Evolutionary conservation across 2,113 vertebrate species (phyloP).

Genomic region (Phodopus roborovskii): DNA sequence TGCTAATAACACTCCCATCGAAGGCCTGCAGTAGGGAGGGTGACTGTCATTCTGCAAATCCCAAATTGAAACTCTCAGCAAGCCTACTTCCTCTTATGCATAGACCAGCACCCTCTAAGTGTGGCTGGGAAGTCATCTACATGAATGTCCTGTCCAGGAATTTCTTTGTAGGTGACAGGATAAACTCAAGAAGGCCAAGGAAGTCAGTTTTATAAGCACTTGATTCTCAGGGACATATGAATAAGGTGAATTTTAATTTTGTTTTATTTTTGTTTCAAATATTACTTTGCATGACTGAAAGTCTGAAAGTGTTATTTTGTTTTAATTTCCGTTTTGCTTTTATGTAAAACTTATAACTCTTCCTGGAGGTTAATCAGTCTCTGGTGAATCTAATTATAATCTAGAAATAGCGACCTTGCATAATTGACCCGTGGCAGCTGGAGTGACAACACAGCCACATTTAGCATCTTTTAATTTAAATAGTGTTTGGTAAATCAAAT

Average conservation of each 20-base stretch:
- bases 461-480: slow-evolving; percentile 58
- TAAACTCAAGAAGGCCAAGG: background rate
- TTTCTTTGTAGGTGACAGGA: background rate
- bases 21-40: background rate
- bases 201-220: background rate
- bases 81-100: background rate
- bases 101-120: background rate
- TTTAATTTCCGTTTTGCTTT: slow-evolving; percentile 36
- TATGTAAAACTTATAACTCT: slow-evolving; percentile 51
- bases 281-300: slow-evolving; percentile 46
- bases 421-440: slow-evolving; percentile 52
- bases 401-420: slow-evolving; percentile 16
- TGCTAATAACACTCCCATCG: background rate
- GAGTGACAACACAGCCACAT: background rate
- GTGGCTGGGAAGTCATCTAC: background rate
- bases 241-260: slow-evolving; percentile 23
- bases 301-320: background rate
- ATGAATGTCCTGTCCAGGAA: background rate
- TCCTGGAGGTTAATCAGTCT: slow-evolving; percentile 64
- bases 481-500: slow-evolving; percentile 33
- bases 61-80: background rate
- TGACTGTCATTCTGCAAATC: slow-evolving; percentile 21
- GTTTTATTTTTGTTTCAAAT: slow-evolving; percentile 50
- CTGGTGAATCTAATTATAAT: slow-evolving; percentile 72
- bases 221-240: background rate